A percentile compares a stretch with the other conserved stretches of the same genome.
phyloP scores from a whole-genome alignment of 2,113 vertebrate genomes.

The Meleagris gallopavo region DNA sequence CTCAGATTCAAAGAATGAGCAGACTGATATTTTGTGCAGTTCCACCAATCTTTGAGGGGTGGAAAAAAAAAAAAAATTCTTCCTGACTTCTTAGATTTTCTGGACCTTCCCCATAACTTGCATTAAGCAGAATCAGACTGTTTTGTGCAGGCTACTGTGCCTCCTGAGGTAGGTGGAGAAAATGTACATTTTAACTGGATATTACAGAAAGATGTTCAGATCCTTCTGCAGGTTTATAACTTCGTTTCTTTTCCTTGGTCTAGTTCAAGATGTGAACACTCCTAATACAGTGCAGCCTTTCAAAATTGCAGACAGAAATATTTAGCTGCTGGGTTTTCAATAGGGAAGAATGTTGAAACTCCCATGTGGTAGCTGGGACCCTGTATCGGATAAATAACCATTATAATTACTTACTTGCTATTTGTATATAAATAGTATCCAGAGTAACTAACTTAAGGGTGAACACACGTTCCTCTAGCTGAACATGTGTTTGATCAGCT shows the following conservation, averaged over 20 bases:
- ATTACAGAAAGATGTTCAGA: background rate
- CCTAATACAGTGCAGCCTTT: background rate
- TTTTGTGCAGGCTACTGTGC: background rate
- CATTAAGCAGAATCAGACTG: background rate
- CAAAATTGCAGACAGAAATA: background rate
- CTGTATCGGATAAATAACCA: background rate
- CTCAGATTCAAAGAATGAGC: background rate
- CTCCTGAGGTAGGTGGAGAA: background rate
- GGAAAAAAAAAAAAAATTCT: background rate
- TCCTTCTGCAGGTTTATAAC: background rate
- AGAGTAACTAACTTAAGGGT: background rate
- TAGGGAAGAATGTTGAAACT: rapidly evolving
- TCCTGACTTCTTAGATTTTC: background rate
- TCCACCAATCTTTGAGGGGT: background rate
- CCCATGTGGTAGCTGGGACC: background rate
- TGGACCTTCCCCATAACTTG: background rate
- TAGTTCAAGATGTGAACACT: background rate
- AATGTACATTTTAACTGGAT: background rate
- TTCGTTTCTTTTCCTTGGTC: background rate
- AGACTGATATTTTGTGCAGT: background rate
- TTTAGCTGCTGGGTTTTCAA: rapidly evolving
- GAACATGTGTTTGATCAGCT: background rate
- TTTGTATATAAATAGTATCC: background rate
- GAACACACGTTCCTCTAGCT: background rate
- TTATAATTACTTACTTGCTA: background rate